Evolutionary conservation across 2,888 invertebrate genomes (phyloP), one percentile per base, ranked within the genome.

Genomic region (Drosophila demipolita): DNA sequence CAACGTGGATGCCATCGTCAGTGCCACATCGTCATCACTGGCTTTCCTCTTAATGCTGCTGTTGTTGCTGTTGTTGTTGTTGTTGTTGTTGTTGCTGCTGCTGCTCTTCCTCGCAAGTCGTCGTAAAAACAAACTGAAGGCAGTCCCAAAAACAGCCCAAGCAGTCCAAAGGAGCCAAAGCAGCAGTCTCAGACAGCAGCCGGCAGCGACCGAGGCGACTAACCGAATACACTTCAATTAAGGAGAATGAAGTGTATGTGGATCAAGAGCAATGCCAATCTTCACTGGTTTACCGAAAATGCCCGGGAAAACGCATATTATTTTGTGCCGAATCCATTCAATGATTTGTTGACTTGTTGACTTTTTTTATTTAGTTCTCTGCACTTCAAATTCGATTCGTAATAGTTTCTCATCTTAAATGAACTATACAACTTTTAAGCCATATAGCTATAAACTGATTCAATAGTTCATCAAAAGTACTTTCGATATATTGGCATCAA

Each of bases 51-150:
- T 49, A 2, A n/a, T n/a, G n/a, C 6, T 49, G 29, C n/a, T 50
- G 17, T 11, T 36, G 23, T 17, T 53, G 20, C 15, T 35, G 26
- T 32, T 48, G 26, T 9, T 67, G 45, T 35, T 70, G 64, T 9
- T 65, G 57, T 40, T 71, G 66, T 55, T 84, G 58, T 54, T 73
- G 35, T 26, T 79, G 49, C 54, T 82, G 63, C 49, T 79, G 66
- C 53, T 83, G 68, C 61, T 83, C 61, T n/a, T 86, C 67, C 29
- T 57, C 61, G 68, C 80, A 74, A 77, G 71, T 81, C 73, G 77
- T 90, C 89, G 90, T 90, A 85, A 90, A 85, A 85, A 90, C 85
- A 85, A 85, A 85, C 90, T 85, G 74, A 77, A 82, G 58, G 71
- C 75, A 71, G 63, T 64, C 49, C 59, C 36, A 66, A 85, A 80